A percentile compares a stretch with the other conserved stretches of the same genome.
Conservation (phyloP, 1,140 invertebrate genomes). For the Drosophila azteca region DNA sequence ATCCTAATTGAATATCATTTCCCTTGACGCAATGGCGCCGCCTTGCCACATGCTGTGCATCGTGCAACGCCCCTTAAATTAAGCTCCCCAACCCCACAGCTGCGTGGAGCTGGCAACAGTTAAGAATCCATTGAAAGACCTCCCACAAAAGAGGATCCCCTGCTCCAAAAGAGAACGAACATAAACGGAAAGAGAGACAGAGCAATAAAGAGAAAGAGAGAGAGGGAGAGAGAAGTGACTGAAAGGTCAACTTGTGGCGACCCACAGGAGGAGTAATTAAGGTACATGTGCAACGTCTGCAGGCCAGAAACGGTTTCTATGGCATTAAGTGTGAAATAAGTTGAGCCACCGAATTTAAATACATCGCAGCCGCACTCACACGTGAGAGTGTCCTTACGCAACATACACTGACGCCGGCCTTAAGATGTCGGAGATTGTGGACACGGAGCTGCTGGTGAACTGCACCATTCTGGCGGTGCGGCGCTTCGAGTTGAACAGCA, state of each 20-base stretch:
- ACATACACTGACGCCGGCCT: neutral
- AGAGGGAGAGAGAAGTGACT: neutral
- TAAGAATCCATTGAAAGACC: slow-evolving; percentile 9
- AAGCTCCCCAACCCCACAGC: neutral
- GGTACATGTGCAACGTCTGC: slow-evolving; percentile 31
- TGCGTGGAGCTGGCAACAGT: slow-evolving; percentile 15
- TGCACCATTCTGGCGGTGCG: slow-evolving; percentile 80
- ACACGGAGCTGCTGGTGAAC: slow-evolving; percentile 80
- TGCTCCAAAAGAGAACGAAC: no score
- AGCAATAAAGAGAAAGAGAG: neutral
- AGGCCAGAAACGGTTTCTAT: slow-evolving; percentile 37
- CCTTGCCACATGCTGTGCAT: neutral
- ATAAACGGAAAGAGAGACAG: neutral
- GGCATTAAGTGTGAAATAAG: slow-evolving; percentile 56
- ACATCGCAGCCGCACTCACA: neutral
- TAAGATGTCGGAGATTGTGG: slow-evolving; percentile 79
- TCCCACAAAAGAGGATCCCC: slow-evolving; percentile 9
- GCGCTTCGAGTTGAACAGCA: slow-evolving; percentile 75
- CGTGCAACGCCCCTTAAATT: slow-evolving; percentile 16
- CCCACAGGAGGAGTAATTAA: slow-evolving; percentile 33
- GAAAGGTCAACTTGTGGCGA: slow-evolving; percentile 20
- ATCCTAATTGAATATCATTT: slow-evolving; percentile 24
- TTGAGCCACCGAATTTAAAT: slow-evolving; percentile 22
- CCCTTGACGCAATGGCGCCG: slow-evolving; percentile 12
- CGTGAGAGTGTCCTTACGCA: slow-evolving; percentile 40